A percentile compares a stretch with the other conserved stretches of the same genome.
These are phyloP conservation scores for Pseudomugil gertrudae DNA, from an alignment of 2,797 vertebrate species.

Conservation along the genomic window DNA sequence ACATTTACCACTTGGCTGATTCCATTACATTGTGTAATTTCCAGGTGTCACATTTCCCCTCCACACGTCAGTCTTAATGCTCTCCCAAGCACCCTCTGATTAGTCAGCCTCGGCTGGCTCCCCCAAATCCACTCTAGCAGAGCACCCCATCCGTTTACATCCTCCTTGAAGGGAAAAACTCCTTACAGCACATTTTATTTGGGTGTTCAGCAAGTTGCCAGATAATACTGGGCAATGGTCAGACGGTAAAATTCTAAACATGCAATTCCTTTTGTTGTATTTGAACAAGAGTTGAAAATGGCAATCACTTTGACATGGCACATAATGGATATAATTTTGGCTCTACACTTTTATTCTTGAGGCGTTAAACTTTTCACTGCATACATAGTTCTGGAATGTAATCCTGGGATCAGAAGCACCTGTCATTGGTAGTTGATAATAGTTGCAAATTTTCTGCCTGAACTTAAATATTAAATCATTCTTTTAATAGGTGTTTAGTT, in stretches of 20 bases:
- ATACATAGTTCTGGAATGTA: constrained; percentile 12
- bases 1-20: constrained; percentile 99
- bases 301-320: constrained; percentile 5
- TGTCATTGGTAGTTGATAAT: constrained; percentile 25
- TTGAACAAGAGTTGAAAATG: constrained; percentile 16
- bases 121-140: constrained; percentile 77
- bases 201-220: constrained; percentile 66
- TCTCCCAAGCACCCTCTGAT: constrained; percentile 82
- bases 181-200: constrained; percentile 72
- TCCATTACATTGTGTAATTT: constrained; percentile 98
- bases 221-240: constrained; percentile 47
- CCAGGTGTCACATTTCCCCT: constrained; percentile 96
- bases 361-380: constrained; percentile 6
- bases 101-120: constrained; percentile 82
- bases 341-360: constrained; percentile 8
- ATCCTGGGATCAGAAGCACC: constrained; percentile 10
- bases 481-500: constrained; percentile 42
- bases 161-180: constrained; percentile 73
- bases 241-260: constrained; percentile 44
- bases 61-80: constrained; percentile 87
- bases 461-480: constrained; percentile 25
- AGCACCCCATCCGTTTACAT: constrained; percentile 72
- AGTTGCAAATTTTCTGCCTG: constrained; percentile 34
- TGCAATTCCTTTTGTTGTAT: constrained; percentile 5
- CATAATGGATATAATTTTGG: constrained; percentile 13